Conservation (phyloP, 2,113 vertebrate species). For the Eleginops maclovinus region DNA sequence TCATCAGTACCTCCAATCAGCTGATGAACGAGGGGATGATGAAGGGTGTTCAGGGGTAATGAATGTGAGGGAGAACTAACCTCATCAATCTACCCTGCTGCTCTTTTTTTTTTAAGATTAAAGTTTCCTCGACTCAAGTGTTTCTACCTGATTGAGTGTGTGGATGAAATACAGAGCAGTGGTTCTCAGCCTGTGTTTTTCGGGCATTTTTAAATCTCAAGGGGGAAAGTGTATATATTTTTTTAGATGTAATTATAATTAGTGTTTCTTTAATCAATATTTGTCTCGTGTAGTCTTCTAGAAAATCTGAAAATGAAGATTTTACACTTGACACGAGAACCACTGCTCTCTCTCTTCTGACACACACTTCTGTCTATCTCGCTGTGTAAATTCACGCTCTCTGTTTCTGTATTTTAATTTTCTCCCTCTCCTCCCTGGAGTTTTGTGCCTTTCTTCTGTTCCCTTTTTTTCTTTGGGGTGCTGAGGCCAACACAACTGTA, state of each 20-base stretch:
- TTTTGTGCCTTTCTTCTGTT: conserved; percentile 89
- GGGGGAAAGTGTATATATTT: background rate
- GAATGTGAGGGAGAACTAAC: conserved; percentile 21
- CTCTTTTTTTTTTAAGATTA: background rate
- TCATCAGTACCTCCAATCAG: conserved; percentile 53
- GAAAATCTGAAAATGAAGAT: background rate
- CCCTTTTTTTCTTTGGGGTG: conserved; percentile 77
- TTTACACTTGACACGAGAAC: conserved; percentile 13
- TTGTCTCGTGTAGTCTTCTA: background rate
- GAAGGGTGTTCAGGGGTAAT: conserved; percentile 47
- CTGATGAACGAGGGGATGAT: conserved; percentile 35
- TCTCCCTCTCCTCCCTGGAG: conserved; percentile 63
- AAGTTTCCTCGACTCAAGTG: background rate
- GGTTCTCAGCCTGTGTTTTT: conserved; percentile 24
- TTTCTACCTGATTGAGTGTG: conserved; percentile 22
- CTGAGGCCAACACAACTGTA: conserved; percentile 84
- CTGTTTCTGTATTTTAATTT: conserved; percentile 54
- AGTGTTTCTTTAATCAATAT: background rate
- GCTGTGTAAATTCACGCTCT: conserved; percentile 49
- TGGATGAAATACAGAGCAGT: conserved; percentile 21
- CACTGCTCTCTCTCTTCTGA: background rate
- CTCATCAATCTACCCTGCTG: conserved; percentile 14
- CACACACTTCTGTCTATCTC: background rate
- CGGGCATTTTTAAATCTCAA: background rate
- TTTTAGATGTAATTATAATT: background rate